Base-by-base conservation (phyloP, 2,888 invertebrate genomes). In the Melieria crassipennis region DNA sequence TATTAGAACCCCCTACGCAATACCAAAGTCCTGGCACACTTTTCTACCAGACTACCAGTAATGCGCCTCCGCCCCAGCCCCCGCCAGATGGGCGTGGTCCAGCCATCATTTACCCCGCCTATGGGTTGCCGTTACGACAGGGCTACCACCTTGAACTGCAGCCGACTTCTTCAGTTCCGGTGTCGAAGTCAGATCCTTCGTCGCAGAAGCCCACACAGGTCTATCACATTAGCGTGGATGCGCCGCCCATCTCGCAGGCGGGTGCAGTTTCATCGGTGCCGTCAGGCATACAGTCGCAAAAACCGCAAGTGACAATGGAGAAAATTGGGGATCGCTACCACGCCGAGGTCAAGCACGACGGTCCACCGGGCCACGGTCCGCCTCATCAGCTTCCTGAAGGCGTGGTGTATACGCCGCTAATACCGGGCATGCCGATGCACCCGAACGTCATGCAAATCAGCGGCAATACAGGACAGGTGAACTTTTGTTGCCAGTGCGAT, bases 1-100 rank as follows among this genome's bases (percentile, higher is more conserved):
- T 86, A 85, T 62, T 82, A 89, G 89, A 89, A 83, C 87, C 89
- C 3, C 85, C 81, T 60, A 77, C 88, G 0, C 89, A 88, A 77
- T 89, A 89, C 77, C 85, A 87, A 67, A 87, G 85, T 72, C 87
- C 88, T 16, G 88, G 87, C 52, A 87, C 89, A 1, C 76, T 87
- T 10, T 89, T 88, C 77, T 90, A 89, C 80, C 87, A 89, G 65
- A 88, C 89, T 0, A 87, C 88, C 13, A 83, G 79, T 55, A 80
- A 84, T 71, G 87, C 87, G 1, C 87, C 88, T 71, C 74, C 83
- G 73, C 73, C 81, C 75, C 82, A 88, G 75, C 83, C 87, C 68
- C 84, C 87, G 69, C 77, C 83, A 73, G 88, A 82, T 75, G 71
- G 80, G 67, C 78, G 85, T 71, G 77, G 82, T 46, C 73, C 81